phyloP scores from a whole-genome alignment of 2,888 invertebrate genomes.

The Leptinotarsa peninsularis region DNA sequence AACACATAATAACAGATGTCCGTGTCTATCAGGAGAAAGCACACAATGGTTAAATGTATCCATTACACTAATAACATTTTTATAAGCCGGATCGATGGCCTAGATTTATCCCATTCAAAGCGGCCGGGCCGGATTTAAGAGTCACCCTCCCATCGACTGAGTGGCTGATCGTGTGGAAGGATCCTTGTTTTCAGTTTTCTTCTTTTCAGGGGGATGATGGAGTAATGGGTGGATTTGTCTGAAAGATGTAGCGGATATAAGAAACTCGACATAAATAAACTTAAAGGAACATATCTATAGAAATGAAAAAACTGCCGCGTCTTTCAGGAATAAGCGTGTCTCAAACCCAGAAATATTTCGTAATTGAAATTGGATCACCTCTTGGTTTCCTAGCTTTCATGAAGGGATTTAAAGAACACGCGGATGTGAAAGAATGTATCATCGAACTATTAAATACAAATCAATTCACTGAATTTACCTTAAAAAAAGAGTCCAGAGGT shows the following conservation, averaged over 20 bases:
- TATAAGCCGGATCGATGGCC: conserved; percentile 57
- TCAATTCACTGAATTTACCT: no score
- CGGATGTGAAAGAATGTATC: no score
- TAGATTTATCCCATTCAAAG: conserved; percentile 49
- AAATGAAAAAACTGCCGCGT: background rate
- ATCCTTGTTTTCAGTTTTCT: conserved; percentile 17
- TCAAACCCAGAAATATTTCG: background rate
- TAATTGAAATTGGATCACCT: no score
- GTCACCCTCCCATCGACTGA: conserved; percentile 29
- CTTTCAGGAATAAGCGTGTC: background rate
- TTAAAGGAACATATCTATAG: background rate
- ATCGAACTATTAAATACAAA: no score
- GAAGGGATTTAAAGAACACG: no score
- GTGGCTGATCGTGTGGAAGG: conserved; percentile 25
- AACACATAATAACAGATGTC: conserved; percentile 51
- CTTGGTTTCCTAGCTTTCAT: no score
- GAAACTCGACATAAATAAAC: background rate
- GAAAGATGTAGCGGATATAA: conserved; percentile 13
- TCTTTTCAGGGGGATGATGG: background rate
- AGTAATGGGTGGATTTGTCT: conserved; percentile 8
- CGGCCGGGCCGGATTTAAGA: conserved; percentile 30
- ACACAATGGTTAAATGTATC: conserved; percentile 53
- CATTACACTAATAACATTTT: conserved; percentile 59
- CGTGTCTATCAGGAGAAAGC: conserved; percentile 44
- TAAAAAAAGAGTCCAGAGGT: no score